Evolutionary conservation across 2,797 vertebrate genomes (phyloP), one percentile per base, ranked within the genome.

Genomic region (Numenius phaeopus): DNA sequence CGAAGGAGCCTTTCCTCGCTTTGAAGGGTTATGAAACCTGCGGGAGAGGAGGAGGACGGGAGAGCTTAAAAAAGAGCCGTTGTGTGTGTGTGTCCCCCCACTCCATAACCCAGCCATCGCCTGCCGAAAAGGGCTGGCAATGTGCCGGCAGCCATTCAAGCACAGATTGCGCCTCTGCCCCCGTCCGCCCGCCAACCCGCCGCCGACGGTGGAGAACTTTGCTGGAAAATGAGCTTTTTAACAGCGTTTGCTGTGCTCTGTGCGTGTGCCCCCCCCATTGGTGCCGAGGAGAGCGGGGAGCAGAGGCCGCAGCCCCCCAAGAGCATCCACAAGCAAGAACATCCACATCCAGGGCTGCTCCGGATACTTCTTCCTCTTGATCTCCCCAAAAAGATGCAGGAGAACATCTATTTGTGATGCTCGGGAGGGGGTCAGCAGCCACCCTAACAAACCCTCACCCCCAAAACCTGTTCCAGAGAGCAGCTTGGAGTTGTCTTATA

Each of bases 1-100:
- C 14, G 13, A 34, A 69, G 88, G 90, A 92, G 61, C 90, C 61
- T 81, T 71, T 40, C 65, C 65, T 62, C 32, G 64, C 87, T 91
- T 94, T 34, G 87, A 54, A 91, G 91, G 93, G 91, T 96, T 97
- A 96, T 64, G 95, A 97, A 97, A 97, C 87, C 89, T n/a, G 65
- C 40, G 4, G 61, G 95, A 90, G 95, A 95, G 96, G 92, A 97
- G 96, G 95, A 95, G 95, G 96, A 97, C 30, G 55, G 80, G 13
- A 96, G 89, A 94, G 96, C 94, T 96, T 95, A 92, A 97, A 97
- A 96, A 97, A 96, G 96, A 93, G 88, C 94, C 34, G 39, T 82
- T 40, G 17, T 58, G 57, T 59, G 66, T 92, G 30, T 19, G 50
- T 58, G 39, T 17, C 59, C 46, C 42, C 71, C 77, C 81, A 11